Evolutionary conservation across 2,888 invertebrate species (phyloP).

Genomic region (Cheilosia impressa): DNA sequence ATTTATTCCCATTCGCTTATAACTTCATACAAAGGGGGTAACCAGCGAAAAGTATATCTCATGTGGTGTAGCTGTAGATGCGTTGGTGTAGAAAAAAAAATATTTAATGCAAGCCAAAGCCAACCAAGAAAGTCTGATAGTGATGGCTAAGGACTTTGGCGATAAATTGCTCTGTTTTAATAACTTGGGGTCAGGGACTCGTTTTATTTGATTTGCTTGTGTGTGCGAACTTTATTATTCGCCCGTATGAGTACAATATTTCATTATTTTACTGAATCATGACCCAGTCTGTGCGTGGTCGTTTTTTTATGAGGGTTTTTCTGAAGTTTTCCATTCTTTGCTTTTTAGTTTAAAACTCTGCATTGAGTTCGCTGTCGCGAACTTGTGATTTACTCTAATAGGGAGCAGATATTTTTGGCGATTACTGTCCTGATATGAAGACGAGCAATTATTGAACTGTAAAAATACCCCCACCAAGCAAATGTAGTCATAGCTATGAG

Average conservation of each 20-base stretch:
- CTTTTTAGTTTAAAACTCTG: constrained; percentile 22
- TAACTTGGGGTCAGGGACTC: constrained; percentile 73
- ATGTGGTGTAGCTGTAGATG: constrained; percentile 14
- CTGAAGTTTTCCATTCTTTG: constrained; percentile 7
- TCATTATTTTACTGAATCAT: constrained; percentile 57
- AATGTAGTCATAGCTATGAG: no score
- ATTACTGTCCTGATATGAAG: no score
- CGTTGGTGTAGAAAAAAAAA: constrained; percentile 22
- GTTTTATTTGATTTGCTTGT: constrained; percentile 8
- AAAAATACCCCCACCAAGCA: no score
- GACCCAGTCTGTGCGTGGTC: constrained; percentile 71
- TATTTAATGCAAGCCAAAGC: constrained; percentile 49
- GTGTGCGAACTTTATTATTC: constrained; percentile 28
- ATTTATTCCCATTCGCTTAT: constrained; percentile 29
- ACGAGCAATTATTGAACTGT: no score
- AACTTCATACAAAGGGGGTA: constrained; percentile 46
- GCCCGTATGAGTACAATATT: constrained; percentile 24
- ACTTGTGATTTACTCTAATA: no score
- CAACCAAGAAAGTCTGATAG: constrained; percentile 52
- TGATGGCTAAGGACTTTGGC: constrained; percentile 49
- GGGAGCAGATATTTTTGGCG: not conserved
- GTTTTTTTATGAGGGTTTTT: constrained; percentile 19
- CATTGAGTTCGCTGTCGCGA: not conserved
- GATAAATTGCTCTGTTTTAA: constrained; percentile 70
- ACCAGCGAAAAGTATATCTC: not conserved